Conservation (phyloP, 2,888 invertebrate species). For the Acleris cristana region DNA sequence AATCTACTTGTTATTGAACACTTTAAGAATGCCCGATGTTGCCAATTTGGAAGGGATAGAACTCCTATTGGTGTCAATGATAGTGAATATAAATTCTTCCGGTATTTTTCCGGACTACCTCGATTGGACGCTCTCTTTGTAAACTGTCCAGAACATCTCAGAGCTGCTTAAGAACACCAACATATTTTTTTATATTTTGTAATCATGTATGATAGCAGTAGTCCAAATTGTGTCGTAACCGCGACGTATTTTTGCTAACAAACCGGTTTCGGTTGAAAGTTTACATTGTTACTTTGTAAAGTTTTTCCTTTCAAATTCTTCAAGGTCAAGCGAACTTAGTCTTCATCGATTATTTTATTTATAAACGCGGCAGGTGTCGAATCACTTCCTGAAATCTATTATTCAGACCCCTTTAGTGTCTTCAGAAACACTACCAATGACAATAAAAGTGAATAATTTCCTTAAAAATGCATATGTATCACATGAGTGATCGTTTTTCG, state of each 20-base stretch:
- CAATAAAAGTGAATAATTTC: background rate
- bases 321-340: background rate
- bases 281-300: slow-evolving; percentile 22
- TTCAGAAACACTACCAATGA: background rate
- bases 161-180: background rate
- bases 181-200: slow-evolving; percentile 15
- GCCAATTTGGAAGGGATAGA: slow-evolving; percentile 14
- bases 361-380: background rate
- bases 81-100: background rate
- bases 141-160: slow-evolving; percentile 2
- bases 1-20: slow-evolving; percentile 12
- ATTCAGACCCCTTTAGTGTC: background rate
- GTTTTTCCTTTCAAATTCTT: background rate
- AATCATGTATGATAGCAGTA: slow-evolving; percentile 13
- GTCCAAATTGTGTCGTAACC: slow-evolving; percentile 9
- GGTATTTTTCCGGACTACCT: background rate
- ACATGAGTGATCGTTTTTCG: background rate
- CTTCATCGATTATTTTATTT: slow-evolving; percentile 13
- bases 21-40: slow-evolving; percentile 2
- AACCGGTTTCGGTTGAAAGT: slow-evolving; percentile 14
- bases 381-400: slow-evolving; percentile 6
- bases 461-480: background rate
- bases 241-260: slow-evolving; percentile 29
- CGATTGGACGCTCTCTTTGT: slow-evolving; percentile 18
- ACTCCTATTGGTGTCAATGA: background rate